Base-by-base conservation (phyloP, 2,113 vertebrate species). In the Zosterops hypoxanthus region DNA sequence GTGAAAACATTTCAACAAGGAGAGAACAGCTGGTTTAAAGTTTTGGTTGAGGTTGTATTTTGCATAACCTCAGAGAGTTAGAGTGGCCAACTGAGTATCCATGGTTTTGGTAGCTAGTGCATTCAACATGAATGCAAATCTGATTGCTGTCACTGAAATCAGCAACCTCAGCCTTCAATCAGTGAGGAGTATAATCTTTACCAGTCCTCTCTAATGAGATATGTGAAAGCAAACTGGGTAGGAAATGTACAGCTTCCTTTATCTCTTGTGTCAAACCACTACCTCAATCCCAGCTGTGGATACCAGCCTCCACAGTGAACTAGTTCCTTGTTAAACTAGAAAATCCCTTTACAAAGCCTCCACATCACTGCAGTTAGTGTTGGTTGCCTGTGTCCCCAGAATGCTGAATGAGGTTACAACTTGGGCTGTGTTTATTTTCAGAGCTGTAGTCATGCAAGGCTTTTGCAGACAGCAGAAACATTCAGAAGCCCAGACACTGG, bases 1-100 rank as follows among this genome's bases (percentile, higher is more conserved):
- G 44, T 16, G 34, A 1, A 0, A 53, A 13, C 9, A 3, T 11
- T 17, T 6, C 34, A 63, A 7, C 3, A 6, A 33, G 42, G 52
- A 7, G 53, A 31, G n/a, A 53, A 25, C 11, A 23, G 14, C 24
- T 36, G 13, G 23, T 52, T 88, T 14, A 11, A 55, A 39, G 69
- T 25, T 63, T 56, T 64, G 70, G 12, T 39, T 75, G 26, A 85
- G 33, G 49, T 33, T 70, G 0, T 56, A 4, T 49, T 81, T 90
- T 85, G 44, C 34, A 28, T 52, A 53, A 73, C 52, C 47, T 85
- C 56, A 11, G 65, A 66, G 61, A 47, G 60, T 29, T 39, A 18
- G 31, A 49, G 60, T 11, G 39, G 56, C 26, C 42, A 28, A 16
- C 29, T 44, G 41, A 52, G 20, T 44, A 71, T 22, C 41, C 20